These are phyloP conservation scores for Cecidostiba fungosa DNA, from an alignment of 2,888 invertebrate species.

Conservation along the genomic window DNA sequence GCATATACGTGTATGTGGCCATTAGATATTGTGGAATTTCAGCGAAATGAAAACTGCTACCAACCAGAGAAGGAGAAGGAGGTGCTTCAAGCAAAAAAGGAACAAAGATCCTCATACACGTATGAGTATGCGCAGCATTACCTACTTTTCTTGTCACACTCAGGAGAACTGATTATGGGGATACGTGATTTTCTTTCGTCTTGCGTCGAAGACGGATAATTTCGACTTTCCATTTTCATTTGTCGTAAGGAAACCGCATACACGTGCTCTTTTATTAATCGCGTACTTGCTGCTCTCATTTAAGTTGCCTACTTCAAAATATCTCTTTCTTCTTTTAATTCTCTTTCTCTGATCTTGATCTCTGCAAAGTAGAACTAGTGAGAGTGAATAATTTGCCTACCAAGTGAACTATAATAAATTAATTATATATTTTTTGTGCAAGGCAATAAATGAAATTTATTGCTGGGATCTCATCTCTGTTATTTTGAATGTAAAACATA, in stretches of 20 bases:
- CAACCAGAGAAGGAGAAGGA: neutral
- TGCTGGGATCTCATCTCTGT: no score
- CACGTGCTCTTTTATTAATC: slow-evolving; percentile 20
- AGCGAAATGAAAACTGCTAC: slow-evolving; percentile 60
- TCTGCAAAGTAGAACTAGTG: slow-evolving; percentile 24
- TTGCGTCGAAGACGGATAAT: slow-evolving; percentile 52
- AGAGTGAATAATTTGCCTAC: slow-evolving; percentile 14
- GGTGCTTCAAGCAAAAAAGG: slow-evolving; percentile 30
- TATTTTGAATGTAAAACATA: no score
- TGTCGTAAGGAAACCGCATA: slow-evolving; percentile 42
- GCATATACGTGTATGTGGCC: neutral
- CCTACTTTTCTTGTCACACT: slow-evolving; percentile 67
- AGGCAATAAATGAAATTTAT: slow-evolving; percentile 29
- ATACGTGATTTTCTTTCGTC: slow-evolving; percentile 45
- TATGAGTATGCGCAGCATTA: slow-evolving; percentile 21
- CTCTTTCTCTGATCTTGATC: slow-evolving; percentile 18
- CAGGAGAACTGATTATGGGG: slow-evolving; percentile 60
- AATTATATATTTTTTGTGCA: neutral
- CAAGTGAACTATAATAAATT: neutral
- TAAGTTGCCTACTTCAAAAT: slow-evolving; percentile 43
- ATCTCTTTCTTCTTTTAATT: neutral
- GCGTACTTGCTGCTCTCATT: slow-evolving; percentile 47
- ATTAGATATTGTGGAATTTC: slow-evolving; percentile 54
- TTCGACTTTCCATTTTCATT: slow-evolving; percentile 65
- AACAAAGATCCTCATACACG: slow-evolving; percentile 32